Percentiles rank a stretch among this genome's conserved stretches.
These are phyloP conservation scores for Epsilonema sp. DNA, from an alignment of 2,888 invertebrate genomes.

Conservation along the genomic window DNA sequence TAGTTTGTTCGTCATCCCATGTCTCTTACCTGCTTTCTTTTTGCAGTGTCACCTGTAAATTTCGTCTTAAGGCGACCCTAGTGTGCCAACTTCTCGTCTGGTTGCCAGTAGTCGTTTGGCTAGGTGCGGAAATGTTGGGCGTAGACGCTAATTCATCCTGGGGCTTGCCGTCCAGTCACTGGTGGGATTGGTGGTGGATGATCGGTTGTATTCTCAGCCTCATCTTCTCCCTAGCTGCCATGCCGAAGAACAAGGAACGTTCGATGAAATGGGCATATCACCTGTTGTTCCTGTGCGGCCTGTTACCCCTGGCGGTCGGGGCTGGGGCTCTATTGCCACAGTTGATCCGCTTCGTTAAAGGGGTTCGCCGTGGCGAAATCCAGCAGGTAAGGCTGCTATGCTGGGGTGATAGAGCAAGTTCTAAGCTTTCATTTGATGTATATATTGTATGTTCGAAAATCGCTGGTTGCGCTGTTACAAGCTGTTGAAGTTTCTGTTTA, in stretches of 20 bases:
- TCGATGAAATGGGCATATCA: conserved; percentile 53
- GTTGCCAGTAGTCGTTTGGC: conserved; percentile 67
- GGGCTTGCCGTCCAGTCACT: conserved; percentile 67
- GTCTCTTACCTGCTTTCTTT: conserved; percentile 14
- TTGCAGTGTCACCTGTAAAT: conserved; percentile 84
- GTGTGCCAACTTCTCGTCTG: conserved; percentile 81
- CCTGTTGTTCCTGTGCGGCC: conserved; percentile 54
- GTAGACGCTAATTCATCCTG: too few species aligned
- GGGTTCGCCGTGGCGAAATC: too few species aligned
- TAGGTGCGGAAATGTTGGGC: too few species aligned
- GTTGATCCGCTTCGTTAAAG: neutral
- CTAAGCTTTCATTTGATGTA: too few species aligned
- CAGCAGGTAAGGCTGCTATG: too few species aligned
- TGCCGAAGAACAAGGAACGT: conserved; percentile 57
- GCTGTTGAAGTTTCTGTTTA: too few species aligned
- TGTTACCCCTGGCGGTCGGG: conserved; percentile 60
- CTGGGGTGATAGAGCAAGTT: too few species aligned
- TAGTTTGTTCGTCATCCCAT: too few species aligned
- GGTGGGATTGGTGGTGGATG: conserved; percentile 85
- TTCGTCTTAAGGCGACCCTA: conserved; percentile 73
- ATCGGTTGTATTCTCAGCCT: too few species aligned
- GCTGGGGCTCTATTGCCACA: conserved; percentile 27
- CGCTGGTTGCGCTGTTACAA: too few species aligned
- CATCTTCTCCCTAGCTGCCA: conserved; percentile 63
- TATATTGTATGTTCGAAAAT: too few species aligned